Evolutionary conservation across 2,888 invertebrate genomes (phyloP).

Genomic region (Chirona hameri): DNA sequence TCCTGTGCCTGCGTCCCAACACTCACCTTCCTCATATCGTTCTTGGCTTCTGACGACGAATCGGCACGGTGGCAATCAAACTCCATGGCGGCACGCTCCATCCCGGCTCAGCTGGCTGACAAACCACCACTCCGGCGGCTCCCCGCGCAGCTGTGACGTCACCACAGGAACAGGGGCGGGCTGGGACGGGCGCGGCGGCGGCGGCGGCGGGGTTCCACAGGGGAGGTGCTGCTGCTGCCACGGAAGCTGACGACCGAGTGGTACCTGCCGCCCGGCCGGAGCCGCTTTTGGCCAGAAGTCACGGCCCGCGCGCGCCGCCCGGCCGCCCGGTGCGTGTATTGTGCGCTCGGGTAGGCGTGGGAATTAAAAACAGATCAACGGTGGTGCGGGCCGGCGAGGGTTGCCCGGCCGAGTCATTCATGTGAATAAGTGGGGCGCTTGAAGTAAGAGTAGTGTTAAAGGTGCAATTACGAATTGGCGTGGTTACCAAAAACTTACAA

Average conservation of each 20-base stretch:
- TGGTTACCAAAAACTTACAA: no score
- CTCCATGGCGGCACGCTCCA: neutral
- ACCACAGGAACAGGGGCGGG: no score
- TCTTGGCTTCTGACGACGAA: constrained; percentile 3
- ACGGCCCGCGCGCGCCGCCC: neutral
- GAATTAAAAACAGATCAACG: neutral
- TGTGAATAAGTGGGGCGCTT: no score
- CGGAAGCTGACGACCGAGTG: neutral
- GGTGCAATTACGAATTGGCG: no score
- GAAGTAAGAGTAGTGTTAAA: no score
- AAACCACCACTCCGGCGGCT: no score
- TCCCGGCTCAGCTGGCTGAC: neutral
- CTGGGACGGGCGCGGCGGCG: no score
- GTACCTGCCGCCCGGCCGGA: neutral
- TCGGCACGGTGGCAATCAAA: constrained; percentile 8
- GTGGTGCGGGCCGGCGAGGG: neutral
- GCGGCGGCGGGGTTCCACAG: neutral
- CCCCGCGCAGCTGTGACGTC: no score
- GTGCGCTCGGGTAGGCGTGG: neutral
- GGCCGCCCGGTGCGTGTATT: neutral
- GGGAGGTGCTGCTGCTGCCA: neutral
- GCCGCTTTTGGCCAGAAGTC: neutral
- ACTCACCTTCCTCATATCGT: neutral
- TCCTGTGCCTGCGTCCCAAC: neutral
- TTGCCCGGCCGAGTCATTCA: no score